These are phyloP conservation scores for Lepilemur ruficaudatus DNA, from an alignment of 2,797 vertebrate species.

Conservation along the genomic window DNA sequence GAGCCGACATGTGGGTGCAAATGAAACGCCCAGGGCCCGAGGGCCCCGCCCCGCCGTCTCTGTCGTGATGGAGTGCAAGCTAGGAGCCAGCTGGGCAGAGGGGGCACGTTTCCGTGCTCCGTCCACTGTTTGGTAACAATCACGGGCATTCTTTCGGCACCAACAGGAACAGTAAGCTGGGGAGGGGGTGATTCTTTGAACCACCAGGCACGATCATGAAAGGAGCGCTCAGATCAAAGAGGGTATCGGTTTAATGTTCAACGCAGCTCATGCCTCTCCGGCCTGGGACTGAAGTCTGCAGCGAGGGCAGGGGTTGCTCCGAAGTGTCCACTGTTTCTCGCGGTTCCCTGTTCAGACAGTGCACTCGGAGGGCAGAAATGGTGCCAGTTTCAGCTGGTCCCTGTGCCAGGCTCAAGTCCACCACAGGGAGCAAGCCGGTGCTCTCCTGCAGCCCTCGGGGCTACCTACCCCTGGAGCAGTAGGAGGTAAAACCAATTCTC, in stretches of 20 bases:
- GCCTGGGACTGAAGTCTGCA: background rate
- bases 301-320: background rate
- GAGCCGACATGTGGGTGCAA: background rate
- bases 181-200: background rate
- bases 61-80: constrained; percentile 34
- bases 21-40: background rate
- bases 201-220: background rate
- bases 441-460: background rate
- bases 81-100: constrained; percentile 53
- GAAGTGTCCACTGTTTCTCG: background rate
- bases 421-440: background rate
- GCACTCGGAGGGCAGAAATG: background rate
- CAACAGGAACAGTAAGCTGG: background rate
- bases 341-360: background rate
- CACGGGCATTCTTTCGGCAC: constrained; percentile 42
- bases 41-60: background rate
- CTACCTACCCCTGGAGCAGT: background rate
- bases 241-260: background rate
- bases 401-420: constrained; percentile 1
- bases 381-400: background rate
- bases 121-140: constrained; percentile 64
- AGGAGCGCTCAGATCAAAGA: constrained; percentile 28
- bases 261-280: background rate
- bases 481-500: background rate
- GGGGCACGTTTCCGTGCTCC: constrained; percentile 40